Conservation (phyloP, 2,113 vertebrate genomes). For the Mesocricetus auratus region DNA sequence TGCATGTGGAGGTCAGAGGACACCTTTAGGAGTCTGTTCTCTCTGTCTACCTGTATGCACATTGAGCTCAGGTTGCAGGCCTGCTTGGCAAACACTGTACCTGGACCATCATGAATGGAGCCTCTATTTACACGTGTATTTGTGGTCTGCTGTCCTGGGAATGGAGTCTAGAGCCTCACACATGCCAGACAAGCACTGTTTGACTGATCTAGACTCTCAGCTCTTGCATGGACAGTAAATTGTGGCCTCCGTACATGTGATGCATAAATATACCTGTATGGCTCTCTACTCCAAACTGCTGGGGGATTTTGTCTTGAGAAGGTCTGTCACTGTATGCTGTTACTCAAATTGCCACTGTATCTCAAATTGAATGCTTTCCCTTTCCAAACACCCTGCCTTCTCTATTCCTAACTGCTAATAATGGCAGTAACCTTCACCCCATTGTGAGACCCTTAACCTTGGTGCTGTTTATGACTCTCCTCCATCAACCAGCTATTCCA, state of each 20-base stretch:
- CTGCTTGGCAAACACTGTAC: not conserved
- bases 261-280: not conserved
- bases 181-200: not conserved
- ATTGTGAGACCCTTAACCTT: not conserved
- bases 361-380: not conserved
- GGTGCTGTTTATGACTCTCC: not conserved
- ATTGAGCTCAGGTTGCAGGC: not conserved
- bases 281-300: not conserved
- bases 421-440: not conserved
- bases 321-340: not conserved
- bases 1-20: not conserved
- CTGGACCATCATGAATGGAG: not conserved
- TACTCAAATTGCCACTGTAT: not conserved
- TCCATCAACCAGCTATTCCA: not conserved
- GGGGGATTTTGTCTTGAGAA: not conserved
- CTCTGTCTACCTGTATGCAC: not conserved
- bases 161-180: not conserved
- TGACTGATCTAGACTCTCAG: not conserved
- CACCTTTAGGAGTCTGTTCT: not conserved
- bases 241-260: not conserved
- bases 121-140: not conserved
- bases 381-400: not conserved
- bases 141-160: not conserved
- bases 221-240: not conserved
- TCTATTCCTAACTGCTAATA: not conserved